Evolutionary conservation across 2,797 vertebrate species (phyloP), one percentile per base, ranked within the genome.

Genomic region (Acanthurus lineatus): DNA sequence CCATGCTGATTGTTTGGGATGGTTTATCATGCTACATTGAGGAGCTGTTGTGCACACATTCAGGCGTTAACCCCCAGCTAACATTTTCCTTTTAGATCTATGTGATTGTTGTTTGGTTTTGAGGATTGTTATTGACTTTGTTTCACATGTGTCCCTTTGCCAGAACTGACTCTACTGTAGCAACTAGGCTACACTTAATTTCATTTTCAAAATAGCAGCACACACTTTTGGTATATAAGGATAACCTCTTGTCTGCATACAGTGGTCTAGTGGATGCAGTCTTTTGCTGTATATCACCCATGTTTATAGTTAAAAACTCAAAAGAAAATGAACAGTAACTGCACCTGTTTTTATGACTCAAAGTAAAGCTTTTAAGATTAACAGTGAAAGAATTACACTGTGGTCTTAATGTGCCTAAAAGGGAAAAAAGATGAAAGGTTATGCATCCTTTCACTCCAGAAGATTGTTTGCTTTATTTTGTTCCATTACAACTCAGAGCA

Each of bases 1-100:
- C 92, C 92, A 94, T 93, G 90, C 92, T 92, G 92, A 92, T 94
- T 90, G 90, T 92, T 90, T 89, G 86, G 86, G 81, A 93, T 89
- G 94, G 92, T 92, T 94, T 93, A 93, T 91, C 88, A 88, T 77
- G 87, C 90, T 89, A 94, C 91, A 91, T 91, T 80, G 84, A 78
- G 87, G 80, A 90, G 92, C 82, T 88, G 81, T 86, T 92, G 87
- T 71, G 83, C 87, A 93, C 91, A 92, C 93, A 91, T 92, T 94
- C 81, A 86, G 85, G 62, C 69, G 77, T 88, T 86, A 91, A 90
- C 86, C 64, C 77, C 73, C 5, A 9, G 83, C 86, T 87, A 89
- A 85, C 73, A 40, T 88, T 89, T 89, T 83, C 58, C 64, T 85
- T 89, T 91, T 77, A 77, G 77, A 77, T 84, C 66, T 77, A 8